A percentile compares a stretch with the other conserved stretches of the same genome.
Conservation (phyloP, 2,888 invertebrate genomes). For the Drosophila greeni region DNA sequence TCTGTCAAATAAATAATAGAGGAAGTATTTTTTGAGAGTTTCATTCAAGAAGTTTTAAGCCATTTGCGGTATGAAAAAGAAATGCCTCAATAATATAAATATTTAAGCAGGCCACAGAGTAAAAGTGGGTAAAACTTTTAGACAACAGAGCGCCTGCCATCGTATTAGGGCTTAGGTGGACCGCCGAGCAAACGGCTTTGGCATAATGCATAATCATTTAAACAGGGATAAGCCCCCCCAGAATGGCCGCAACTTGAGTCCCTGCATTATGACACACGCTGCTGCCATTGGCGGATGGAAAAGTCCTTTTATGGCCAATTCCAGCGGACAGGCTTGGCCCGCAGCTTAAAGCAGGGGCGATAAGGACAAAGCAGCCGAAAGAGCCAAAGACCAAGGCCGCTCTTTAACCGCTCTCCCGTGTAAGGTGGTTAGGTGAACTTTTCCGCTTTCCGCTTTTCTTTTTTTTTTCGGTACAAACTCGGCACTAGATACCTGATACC, state of each 20-base stretch:
- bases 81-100: conserved; percentile 67
- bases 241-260: conserved; percentile 9
- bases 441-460: background rate
- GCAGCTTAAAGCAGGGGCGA: conserved; percentile 51
- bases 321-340: conserved; percentile 43
- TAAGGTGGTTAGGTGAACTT: conserved; percentile 18
- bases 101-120: conserved; percentile 49
- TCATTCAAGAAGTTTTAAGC: background rate
- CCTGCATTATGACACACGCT: conserved; percentile 48
- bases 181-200: conserved; percentile 47
- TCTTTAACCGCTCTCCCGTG: conserved; percentile 43
- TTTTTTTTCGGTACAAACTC: conserved; percentile 2
- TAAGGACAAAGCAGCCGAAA: conserved; percentile 40
- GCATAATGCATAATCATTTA: conserved; percentile 71
- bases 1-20: background rate
- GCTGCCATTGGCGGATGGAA: conserved; percentile 44
- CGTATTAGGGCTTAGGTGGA: conserved; percentile 21
- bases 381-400: conserved; percentile 9
- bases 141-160: conserved; percentile 26
- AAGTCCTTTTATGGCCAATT: conserved; percentile 65
- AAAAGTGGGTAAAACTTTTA: conserved; percentile 45
- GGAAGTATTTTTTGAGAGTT: background rate
- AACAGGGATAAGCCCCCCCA: conserved; percentile 54
- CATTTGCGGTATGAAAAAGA: conserved; percentile 28
- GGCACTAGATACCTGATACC: conserved; percentile 6